These are phyloP conservation scores for Cuculus canorus DNA, from an alignment of 2,797 vertebrate species.

Conservation along the genomic window DNA sequence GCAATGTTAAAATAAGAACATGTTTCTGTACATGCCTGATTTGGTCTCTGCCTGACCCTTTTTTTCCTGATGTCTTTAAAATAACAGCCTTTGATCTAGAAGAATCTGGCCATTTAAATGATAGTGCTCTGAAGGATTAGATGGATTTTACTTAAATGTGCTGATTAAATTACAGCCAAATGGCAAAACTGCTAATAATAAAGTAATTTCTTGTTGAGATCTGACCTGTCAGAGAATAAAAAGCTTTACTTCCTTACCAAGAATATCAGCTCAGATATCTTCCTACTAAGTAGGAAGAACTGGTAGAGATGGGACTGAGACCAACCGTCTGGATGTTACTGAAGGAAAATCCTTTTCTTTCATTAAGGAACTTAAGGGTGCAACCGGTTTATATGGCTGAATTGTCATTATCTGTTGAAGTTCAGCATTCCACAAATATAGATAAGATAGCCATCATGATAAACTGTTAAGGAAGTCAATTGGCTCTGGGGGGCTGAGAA, in stretches of 20 bases:
- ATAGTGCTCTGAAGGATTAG: neutral
- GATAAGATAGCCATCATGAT: neutral
- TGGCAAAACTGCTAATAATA: neutral
- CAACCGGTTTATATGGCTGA: neutral
- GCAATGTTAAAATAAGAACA: neutral
- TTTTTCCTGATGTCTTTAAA: neutral
- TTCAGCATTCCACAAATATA: neutral
- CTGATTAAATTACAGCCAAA: neutral
- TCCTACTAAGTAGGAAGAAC: neutral
- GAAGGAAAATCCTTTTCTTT: neutral
- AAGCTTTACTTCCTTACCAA: neutral
- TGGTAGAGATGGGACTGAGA: neutral
- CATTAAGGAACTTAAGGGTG: neutral
- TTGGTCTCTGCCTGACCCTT: neutral
- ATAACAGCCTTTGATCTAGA: neutral
- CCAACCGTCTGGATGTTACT: neutral
- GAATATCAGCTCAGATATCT: neutral
- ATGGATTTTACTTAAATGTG: neutral
- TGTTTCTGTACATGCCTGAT: neutral
- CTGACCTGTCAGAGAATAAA: neutral
- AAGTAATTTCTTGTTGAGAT: neutral
- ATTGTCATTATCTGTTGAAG: neutral
- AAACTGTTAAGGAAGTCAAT: neutral
- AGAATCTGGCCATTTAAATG: neutral
- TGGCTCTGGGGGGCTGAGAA: neutral